A percentile compares a stretch with the other conserved stretches of the same genome.
These are phyloP conservation scores for Lepidothrix coronata DNA, from an alignment of 2,113 vertebrate species.

Conservation along the genomic window DNA sequence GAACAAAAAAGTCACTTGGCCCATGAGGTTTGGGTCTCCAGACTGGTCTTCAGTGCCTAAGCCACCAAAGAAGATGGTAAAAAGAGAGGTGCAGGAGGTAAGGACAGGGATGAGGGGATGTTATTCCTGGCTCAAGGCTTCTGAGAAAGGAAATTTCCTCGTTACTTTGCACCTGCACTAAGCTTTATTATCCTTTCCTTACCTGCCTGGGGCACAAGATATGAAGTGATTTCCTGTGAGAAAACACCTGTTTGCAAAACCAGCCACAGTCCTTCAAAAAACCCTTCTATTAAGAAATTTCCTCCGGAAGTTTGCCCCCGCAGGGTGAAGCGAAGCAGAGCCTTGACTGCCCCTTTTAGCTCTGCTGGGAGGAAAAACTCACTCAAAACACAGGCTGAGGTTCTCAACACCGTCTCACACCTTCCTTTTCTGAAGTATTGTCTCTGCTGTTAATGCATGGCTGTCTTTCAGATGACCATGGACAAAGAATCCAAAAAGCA, in stretches of 20 bases:
- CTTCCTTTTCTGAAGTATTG: neutral
- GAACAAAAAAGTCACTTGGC: conserved; percentile 80
- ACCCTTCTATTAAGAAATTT: neutral
- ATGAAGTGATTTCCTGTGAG: neutral
- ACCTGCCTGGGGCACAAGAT: neutral
- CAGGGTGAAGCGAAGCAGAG: neutral
- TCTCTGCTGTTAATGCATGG: neutral
- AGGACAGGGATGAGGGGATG: neutral
- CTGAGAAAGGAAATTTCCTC: neutral
- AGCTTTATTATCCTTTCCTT: neutral
- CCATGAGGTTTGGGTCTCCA: conserved; percentile 85
- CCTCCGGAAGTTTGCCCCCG: neutral
- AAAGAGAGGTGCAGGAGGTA: conserved; percentile 71
- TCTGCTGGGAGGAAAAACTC: neutral
- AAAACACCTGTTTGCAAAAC: neutral
- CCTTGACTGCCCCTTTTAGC: fast-evolving
- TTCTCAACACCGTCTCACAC: fast-evolving
- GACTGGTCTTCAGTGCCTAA: conserved; percentile 80
- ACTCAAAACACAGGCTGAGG: neutral
- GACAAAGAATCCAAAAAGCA: conserved; percentile 78
- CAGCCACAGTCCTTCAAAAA: neutral
- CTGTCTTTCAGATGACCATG: conserved; percentile 69
- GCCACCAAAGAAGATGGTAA: conserved; percentile 73
- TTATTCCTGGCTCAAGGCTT: neutral
- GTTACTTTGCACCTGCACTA: neutral